Percentiles rank a stretch among this genome's conserved stretches.
These are phyloP conservation scores for Chrysina gloriosa DNA, from an alignment of 2,888 invertebrate species.

Conservation along the genomic window DNA sequence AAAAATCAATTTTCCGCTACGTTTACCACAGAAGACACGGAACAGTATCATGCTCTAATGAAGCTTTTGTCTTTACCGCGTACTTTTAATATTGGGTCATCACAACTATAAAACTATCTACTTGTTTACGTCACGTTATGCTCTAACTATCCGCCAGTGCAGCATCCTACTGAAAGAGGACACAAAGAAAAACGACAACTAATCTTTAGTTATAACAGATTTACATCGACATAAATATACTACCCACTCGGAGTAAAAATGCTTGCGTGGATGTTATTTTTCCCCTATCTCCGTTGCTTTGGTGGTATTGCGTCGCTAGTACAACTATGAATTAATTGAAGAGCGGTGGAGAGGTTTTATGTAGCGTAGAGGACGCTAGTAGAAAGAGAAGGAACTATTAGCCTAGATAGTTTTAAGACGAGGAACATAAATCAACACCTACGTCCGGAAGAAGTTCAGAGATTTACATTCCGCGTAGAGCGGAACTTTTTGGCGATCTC, in stretches of 20 bases:
- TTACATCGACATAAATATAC: slow-evolving; percentile 17
- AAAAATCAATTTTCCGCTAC: too few species aligned
- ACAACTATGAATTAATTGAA: slow-evolving; percentile 26
- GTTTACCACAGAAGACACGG: not conserved
- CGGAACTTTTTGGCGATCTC: slow-evolving; percentile 26
- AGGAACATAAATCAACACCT: slow-evolving; percentile 39
- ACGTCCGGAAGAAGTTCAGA: slow-evolving; percentile 33
- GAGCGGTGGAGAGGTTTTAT: not conserved
- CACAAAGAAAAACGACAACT: not conserved
- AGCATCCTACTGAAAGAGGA: not conserved
- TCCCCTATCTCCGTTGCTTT: not conserved
- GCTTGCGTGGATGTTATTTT: slow-evolving; percentile 24
- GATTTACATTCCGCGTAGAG: slow-evolving; percentile 28
- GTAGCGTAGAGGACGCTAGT: not conserved
- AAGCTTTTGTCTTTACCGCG: not conserved
- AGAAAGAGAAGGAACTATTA: slow-evolving; percentile 25
- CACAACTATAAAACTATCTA: not conserved
- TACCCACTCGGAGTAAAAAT: slow-evolving; percentile 10
- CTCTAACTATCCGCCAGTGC: not conserved
- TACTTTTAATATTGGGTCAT: slow-evolving; percentile 3
- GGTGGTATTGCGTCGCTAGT: not conserved
- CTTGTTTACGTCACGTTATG: not conserved
- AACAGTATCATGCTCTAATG: not conserved
- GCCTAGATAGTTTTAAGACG: slow-evolving; percentile 30
- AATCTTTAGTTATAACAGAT: slow-evolving; percentile 5